Percentiles rank a stretch among this genome's conserved stretches.
phyloP scores from a whole-genome alignment of 2,888 invertebrate genomes.

The Psylliodes chrysocephalus region DNA sequence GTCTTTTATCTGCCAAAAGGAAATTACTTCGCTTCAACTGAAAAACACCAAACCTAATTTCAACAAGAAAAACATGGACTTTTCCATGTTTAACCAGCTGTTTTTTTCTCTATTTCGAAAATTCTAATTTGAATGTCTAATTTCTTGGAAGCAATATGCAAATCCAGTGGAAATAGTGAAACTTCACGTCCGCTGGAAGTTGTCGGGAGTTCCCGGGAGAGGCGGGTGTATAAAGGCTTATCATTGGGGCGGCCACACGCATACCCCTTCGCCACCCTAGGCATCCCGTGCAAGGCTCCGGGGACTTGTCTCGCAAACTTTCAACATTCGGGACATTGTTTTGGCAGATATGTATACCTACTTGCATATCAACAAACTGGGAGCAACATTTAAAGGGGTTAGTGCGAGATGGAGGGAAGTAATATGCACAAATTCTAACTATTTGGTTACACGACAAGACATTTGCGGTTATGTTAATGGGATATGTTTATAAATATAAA shows the following conservation, averaged over 20 bases:
- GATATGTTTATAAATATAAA: too few species aligned
- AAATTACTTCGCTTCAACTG: background rate
- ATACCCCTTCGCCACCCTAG: background rate
- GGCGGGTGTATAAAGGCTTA: slow-evolving; percentile 11
- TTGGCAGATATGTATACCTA: slow-evolving; percentile 21
- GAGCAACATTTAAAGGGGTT: slow-evolving; percentile 1
- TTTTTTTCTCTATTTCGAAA: slow-evolving; percentile 24
- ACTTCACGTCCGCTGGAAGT: slow-evolving; percentile 26
- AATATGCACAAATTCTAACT: too few species aligned
- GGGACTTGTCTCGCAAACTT: slow-evolving; percentile 24
- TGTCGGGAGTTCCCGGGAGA: slow-evolving; percentile 3
- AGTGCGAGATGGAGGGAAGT: too few species aligned
- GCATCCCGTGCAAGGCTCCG: background rate
- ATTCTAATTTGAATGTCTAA: slow-evolving; percentile 28
- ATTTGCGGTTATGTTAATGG: too few species aligned
- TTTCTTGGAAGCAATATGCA: slow-evolving; percentile 32
- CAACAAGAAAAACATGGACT: slow-evolving; percentile 8
- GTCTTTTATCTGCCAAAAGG: background rate
- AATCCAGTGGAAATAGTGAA: slow-evolving; percentile 34
- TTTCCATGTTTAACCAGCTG: slow-evolving; percentile 14
- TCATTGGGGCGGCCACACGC: slow-evolving; percentile 16
- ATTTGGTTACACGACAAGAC: too few species aligned
- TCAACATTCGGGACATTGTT: slow-evolving; percentile 26
- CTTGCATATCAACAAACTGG: background rate
- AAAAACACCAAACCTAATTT: slow-evolving; percentile 2